phyloP scores from a whole-genome alignment of 2,888 invertebrate species.

The Patella caerulea region DNA sequence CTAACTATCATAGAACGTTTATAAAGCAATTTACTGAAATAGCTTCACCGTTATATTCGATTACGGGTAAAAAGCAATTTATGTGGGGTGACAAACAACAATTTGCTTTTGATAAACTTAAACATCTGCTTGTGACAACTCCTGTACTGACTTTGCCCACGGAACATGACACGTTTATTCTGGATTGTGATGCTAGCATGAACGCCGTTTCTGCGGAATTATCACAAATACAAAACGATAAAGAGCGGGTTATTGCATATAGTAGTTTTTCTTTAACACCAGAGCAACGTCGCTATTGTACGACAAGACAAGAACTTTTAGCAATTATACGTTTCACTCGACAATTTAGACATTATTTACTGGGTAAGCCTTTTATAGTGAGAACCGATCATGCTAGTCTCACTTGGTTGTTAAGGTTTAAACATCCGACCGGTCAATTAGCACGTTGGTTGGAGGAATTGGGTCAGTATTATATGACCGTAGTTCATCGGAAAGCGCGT shows the following conservation, averaged over 20 bases:
- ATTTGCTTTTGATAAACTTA: conserved; percentile 11
- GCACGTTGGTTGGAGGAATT: conserved; percentile 28
- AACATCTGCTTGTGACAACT: conserved; percentile 17
- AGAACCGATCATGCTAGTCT: conserved; percentile 33
- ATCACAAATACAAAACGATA: conserved; percentile 29
- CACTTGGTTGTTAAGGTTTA: conserved; percentile 23
- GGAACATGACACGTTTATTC: conserved; percentile 23
- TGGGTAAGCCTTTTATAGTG: conserved; percentile 23
- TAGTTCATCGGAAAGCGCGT: neutral
- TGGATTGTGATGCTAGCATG: conserved; percentile 36
- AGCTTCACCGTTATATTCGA: conserved; percentile 27
- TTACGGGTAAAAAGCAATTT: conserved; percentile 29
- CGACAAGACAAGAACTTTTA: conserved; percentile 17
- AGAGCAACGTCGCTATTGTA: conserved; percentile 30
- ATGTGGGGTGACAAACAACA: conserved; percentile 24
- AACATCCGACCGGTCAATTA: conserved; percentile 18
- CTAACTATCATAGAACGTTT: neutral
- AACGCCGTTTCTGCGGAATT: conserved; percentile 34
- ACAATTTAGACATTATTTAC: conserved; percentile 24
- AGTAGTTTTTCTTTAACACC: conserved; percentile 21
- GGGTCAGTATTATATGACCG: neutral
- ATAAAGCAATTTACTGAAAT: neutral
- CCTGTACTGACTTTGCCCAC: conserved; percentile 29
- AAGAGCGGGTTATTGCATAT: conserved; percentile 32
- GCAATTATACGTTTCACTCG: neutral